Conservation (phyloP, 2,797 vertebrate genomes). For the Sylvia borin region DNA sequence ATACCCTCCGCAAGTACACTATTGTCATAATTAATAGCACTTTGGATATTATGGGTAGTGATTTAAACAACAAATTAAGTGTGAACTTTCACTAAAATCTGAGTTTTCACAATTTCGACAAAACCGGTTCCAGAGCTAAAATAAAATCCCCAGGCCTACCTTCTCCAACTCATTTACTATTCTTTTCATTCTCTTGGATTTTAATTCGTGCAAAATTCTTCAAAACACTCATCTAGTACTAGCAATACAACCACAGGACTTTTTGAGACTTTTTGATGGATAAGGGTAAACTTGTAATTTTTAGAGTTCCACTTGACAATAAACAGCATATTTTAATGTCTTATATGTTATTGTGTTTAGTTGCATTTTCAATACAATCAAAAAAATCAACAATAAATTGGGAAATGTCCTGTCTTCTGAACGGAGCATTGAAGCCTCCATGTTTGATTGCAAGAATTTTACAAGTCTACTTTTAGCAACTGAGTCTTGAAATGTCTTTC, state of each 20-base stretch:
- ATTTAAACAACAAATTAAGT: neutral
- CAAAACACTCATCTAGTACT: neutral
- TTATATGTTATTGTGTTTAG: neutral
- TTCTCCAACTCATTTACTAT: neutral
- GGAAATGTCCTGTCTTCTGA: neutral
- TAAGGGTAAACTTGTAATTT: neutral
- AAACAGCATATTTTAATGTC: neutral
- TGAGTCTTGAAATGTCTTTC: constrained; percentile 44
- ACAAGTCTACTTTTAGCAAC: neutral
- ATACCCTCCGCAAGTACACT: neutral
- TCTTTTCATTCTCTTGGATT: neutral
- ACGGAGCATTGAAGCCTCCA: neutral
- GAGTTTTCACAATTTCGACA: neutral
- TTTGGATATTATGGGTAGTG: neutral
- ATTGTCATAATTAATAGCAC: neutral
- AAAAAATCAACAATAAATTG: neutral
- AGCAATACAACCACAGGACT: neutral
- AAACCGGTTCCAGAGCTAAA: neutral
- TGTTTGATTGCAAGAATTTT: neutral
- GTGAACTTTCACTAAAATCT: neutral
- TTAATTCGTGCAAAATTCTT: neutral
- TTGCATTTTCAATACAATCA: neutral
- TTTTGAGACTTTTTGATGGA: neutral
- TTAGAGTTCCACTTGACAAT: neutral
- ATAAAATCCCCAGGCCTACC: neutral